These are phyloP conservation scores for Cinclus mexicanus DNA, from an alignment of 2,113 vertebrate species.

Conservation along the genomic window DNA sequence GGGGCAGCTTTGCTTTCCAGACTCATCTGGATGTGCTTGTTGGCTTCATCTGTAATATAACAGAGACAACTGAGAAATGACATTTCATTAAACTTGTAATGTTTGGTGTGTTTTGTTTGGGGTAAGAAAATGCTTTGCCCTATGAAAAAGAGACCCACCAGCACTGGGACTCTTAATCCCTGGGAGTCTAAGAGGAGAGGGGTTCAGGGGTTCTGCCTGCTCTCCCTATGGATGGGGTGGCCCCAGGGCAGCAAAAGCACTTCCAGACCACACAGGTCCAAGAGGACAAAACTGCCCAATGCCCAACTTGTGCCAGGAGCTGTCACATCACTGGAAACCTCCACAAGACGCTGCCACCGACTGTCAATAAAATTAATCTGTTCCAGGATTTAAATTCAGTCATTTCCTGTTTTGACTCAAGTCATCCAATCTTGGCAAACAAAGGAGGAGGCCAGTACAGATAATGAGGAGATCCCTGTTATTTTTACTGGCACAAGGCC, in stretches of 20 bases:
- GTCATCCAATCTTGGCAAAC: conserved; percentile 71
- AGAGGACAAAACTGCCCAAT: neutral
- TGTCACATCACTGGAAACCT: neutral
- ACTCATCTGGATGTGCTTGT: neutral
- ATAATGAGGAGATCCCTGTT: conserved; percentile 56
- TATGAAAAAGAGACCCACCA: neutral
- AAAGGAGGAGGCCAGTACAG: conserved; percentile 58
- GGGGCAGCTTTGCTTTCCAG: neutral
- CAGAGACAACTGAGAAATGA: neutral
- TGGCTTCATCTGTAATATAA: conserved; percentile 28
- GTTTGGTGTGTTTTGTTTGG: neutral
- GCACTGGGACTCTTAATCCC: neutral
- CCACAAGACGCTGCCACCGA: neutral
- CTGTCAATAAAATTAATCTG: conserved; percentile 54
- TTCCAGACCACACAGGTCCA: neutral
- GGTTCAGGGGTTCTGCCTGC: neutral
- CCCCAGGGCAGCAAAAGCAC: neutral
- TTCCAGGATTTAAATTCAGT: conserved; percentile 71
- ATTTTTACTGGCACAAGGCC: conserved; percentile 62
- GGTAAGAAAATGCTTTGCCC: neutral
- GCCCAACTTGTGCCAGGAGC: neutral
- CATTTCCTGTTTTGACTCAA: conserved; percentile 71
- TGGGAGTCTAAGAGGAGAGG: neutral
- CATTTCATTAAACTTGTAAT: neutral
- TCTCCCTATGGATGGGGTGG: neutral